Conservation (phyloP, 2,113 vertebrate genomes). For the Sardina pilchardus region DNA sequence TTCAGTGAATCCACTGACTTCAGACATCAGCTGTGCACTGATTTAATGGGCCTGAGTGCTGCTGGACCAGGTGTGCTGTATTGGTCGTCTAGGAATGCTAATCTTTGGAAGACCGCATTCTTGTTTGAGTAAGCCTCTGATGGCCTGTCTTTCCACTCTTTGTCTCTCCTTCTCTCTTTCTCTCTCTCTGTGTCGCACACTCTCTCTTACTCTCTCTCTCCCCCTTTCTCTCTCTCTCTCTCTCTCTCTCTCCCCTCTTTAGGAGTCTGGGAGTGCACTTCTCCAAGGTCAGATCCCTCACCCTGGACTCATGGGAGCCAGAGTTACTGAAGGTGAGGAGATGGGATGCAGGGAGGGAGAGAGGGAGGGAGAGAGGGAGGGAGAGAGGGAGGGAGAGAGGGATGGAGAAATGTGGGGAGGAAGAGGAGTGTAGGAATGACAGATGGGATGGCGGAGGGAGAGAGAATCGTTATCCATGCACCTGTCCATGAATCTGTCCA, state of each 20-base stretch:
- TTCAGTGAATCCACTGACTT: not conserved
- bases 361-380: not conserved
- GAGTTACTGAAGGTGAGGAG: conserved; percentile 90
- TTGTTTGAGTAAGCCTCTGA: not conserved
- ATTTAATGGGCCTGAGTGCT: too few species aligned
- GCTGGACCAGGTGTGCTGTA: not conserved
- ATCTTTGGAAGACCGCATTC: not conserved
- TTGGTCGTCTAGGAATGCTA: not conserved
- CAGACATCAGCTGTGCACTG: not conserved
- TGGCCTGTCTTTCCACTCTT: not conserved
- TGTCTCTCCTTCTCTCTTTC: not conserved
- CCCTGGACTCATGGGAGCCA: conserved; percentile 94
- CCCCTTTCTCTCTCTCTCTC: not conserved
- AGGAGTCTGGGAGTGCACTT: conserved; percentile 98
- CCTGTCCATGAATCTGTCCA: not conserved
- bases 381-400: not conserved
- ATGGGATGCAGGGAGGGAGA: not conserved
- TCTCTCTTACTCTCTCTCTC: not conserved
- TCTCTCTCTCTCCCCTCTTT: conserved; percentile 8
- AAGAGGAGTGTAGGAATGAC: not conserved
- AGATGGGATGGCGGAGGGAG: not conserved
- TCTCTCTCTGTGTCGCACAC: not conserved
- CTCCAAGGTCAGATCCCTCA: conserved; percentile 95
- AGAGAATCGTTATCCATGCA: not conserved
- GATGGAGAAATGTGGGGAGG: not conserved